Evolutionary conservation across 2,888 invertebrate genomes (phyloP), one percentile per base, ranked within the genome.

Genomic region (Alviniconcha strummeri): DNA sequence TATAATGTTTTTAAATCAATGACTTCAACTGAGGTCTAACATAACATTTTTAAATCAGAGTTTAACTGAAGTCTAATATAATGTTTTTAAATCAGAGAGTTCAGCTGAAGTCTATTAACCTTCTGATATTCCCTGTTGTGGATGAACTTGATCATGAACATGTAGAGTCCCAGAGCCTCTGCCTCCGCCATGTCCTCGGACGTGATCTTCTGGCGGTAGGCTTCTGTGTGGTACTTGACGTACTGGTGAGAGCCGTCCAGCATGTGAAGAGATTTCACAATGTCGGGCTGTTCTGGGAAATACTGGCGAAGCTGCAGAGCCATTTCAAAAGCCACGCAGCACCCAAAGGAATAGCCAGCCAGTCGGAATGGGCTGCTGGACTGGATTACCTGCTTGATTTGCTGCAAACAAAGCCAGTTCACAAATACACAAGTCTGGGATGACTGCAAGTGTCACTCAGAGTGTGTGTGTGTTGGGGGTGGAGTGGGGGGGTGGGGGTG

Each of bases 321-420:
- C 96, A 99, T 98, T 95, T 99, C 99, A 93, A 98, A 97, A 36
- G 98, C 98, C 67, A 99, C 96, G 89, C 97, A 96, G 74, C 98
- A 97, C 86, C 99, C 99, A 94, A 97, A 99, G 0, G 99, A 99
- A 94, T 99, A 99, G 3, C 99, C 99, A 76, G 97, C 96, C 87
- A 99, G 94, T 81, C 96, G 96, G 95, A 97, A 98, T 5, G 98
- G 98, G 86, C 98, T 97, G 84, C 95, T 94, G 11, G 96, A 95
- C 94, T 98, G 97, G 1, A 36, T 36, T 78, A 96, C 94, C 82
- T 95, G 95, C 92, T 96, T 96, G 91, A 98, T 95, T 93, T 96
- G 95, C 93, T 95, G 89, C 55, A 64, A 19, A 77, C 78, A 78
- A 36, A 36, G 36, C 36, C 36, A 36, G 36, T 36, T 13, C 11